These are phyloP conservation scores for Amblyjoppa proteus DNA, from an alignment of 2,888 invertebrate genomes.

Conservation along the genomic window DNA sequence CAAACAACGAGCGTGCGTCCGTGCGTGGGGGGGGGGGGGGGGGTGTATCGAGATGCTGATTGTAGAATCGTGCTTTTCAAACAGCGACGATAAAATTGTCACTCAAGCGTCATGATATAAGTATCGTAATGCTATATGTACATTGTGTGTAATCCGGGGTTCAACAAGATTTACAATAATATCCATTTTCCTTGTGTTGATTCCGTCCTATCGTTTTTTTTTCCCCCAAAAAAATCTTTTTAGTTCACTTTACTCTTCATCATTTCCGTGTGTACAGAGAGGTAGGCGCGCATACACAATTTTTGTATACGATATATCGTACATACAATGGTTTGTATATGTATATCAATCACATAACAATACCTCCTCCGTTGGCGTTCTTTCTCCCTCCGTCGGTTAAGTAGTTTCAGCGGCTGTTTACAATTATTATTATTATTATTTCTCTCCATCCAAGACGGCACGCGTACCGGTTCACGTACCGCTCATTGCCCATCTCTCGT, in stretches of 20 bases:
- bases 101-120: slow-evolving; percentile 35
- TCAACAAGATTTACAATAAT: slow-evolving; percentile 79
- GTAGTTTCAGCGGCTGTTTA: slow-evolving; percentile 18
- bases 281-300: slow-evolving; percentile 66
- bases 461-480: background rate
- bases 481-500: background rate
- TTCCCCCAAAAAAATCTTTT: slow-evolving; percentile 48
- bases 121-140: slow-evolving; percentile 46
- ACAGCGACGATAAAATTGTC: slow-evolving; percentile 41
- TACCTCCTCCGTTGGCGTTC: slow-evolving; percentile 17
- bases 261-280: slow-evolving; percentile 36
- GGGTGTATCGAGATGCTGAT: background rate
- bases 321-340: slow-evolving; percentile 60
- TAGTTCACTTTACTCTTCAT: slow-evolving; percentile 44
- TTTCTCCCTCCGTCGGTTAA: background rate
- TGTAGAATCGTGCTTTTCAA: slow-evolving; percentile 18
- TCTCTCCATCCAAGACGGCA: background rate
- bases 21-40: background rate
- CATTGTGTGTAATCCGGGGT: slow-evolving; percentile 66
- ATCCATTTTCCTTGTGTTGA: slow-evolving; percentile 39
- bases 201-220: slow-evolving; percentile 34
- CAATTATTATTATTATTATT: background rate
- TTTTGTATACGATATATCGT: slow-evolving; percentile 69
- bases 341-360: slow-evolving; percentile 28
- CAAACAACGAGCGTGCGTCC: background rate